A percentile compares a stretch with the other conserved stretches of the same genome.
Conservation (phyloP, 2,113 vertebrate species). For the Lipotes vexillifer region DNA sequence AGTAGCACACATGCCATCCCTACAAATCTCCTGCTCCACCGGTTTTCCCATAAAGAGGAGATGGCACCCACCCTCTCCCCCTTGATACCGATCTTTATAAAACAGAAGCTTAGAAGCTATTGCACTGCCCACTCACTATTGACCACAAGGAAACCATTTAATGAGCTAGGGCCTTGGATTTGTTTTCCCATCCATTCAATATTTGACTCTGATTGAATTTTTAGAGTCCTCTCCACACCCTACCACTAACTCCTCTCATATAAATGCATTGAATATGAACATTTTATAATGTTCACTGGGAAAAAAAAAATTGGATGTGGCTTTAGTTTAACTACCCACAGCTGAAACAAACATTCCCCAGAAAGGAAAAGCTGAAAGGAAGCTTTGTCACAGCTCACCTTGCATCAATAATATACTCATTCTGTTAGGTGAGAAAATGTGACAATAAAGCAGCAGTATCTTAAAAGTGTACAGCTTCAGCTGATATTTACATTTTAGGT, state of each 20-base stretch:
- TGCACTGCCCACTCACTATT: background rate
- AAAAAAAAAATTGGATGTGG: background rate
- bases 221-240: background rate
- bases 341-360: background rate
- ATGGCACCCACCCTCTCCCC: background rate
- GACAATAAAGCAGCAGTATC: background rate
- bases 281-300: background rate
- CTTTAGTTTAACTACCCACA: background rate
- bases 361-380: slow-evolving; percentile 6
- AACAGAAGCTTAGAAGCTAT: background rate
- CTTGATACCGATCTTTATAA: background rate
- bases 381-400: background rate
- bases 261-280: background rate
- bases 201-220: slow-evolving; percentile 16
- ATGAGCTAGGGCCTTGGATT: background rate
- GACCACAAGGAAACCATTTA: background rate
- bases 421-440: slow-evolving; percentile 1
- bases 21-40: background rate
- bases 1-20: background rate
- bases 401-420: background rate
- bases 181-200: slow-evolving; percentile 13
- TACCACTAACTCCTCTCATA: background rate
- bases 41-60: background rate
- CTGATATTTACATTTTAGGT: background rate
- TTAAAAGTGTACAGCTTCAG: background rate